Evolutionary conservation across 2,113 vertebrate species (phyloP), one percentile per base, ranked within the genome.

Genomic region (Cinclus mexicanus): DNA sequence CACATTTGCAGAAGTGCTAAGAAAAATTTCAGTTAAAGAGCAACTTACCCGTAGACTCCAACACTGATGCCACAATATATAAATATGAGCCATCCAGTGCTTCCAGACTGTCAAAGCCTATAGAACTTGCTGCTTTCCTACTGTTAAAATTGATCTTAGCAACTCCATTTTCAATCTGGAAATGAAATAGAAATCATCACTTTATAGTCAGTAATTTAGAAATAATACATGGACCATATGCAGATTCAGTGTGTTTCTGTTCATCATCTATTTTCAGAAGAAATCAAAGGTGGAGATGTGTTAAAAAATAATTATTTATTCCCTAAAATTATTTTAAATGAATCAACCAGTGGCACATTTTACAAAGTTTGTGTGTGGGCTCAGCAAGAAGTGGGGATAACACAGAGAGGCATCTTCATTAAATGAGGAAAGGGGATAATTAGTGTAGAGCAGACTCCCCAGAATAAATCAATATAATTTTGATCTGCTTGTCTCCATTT

Each of bases 111-210:
- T 72, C 14, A 60, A 97, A 95, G 3, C 94, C 95, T 79, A 98
- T 77, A 33, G 90, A 97, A 85, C 93, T 83, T 57, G 95, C 53
- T 69, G 98, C 98, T 1, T 2, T n/a, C 93, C 97, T 96, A 47
- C 97, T 97, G 68, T 98, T 94, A 80, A 98, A 98, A 64, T 75
- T 94, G 72, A 98, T 35, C 3, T 23, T 55, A 55, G 95, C 96
- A 64, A 98, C 59, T 70, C 98, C 98, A 67, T 98, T 92, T 82
- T 52, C 47, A 72, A 98, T 87, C 98, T 98, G 74, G 28, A 55
- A 88, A 87, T 24, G 2, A 92, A 55, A 92, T 4, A 42, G 8
- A 88, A 82, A 90, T 33, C 4, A 72, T 59, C 72, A 56, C 7
- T 50, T 65, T 15, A 49, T 5, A 50, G 37, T 12, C 4, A 47